phyloP scores from a whole-genome alignment of 2,797 vertebrate genomes.

The Cuniculus paca region DNA sequence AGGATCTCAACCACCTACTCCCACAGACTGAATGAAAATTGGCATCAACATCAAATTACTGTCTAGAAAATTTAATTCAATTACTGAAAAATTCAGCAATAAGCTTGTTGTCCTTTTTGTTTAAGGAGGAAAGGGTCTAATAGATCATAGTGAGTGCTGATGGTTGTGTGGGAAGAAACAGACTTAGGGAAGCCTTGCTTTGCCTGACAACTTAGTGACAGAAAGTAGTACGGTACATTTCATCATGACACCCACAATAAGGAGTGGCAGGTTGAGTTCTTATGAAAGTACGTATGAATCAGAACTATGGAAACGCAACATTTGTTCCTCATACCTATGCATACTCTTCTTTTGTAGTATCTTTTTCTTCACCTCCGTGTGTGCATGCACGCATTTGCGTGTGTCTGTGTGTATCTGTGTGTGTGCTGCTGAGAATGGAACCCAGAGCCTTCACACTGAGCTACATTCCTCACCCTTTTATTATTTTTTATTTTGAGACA shows the following conservation, averaged over 20 bases:
- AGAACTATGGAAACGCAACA: neutral
- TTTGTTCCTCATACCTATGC: neutral
- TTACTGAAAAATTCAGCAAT: slow-evolving; percentile 57
- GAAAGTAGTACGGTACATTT: slow-evolving; percentile 77
- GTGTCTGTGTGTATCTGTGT: neutral
- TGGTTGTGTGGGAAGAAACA: slow-evolving; percentile 71
- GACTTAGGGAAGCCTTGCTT: slow-evolving; percentile 60
- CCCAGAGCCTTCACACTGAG: neutral
- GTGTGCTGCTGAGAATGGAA: neutral
- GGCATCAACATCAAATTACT: slow-evolving; percentile 52
- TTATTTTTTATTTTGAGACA: neutral
- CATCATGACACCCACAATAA: slow-evolving; percentile 64
- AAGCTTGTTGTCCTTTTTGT: slow-evolving; percentile 56
- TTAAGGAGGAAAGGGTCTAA: slow-evolving; percentile 63
- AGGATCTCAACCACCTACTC: slow-evolving; percentile 23
- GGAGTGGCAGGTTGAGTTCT: slow-evolving; percentile 50
- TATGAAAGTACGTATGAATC: neutral
- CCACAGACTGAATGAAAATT: slow-evolving; percentile 34
- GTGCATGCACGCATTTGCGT: neutral
- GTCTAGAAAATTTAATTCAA: slow-evolving; percentile 61
- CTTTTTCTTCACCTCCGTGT: neutral
- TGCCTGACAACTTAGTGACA: slow-evolving; percentile 74
- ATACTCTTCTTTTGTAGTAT: neutral
- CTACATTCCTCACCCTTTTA: neutral
- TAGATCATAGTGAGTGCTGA: slow-evolving; percentile 48